These are phyloP conservation scores for Calidris pygmaea DNA, from an alignment of 2,113 vertebrate species.

Conservation along the genomic window DNA sequence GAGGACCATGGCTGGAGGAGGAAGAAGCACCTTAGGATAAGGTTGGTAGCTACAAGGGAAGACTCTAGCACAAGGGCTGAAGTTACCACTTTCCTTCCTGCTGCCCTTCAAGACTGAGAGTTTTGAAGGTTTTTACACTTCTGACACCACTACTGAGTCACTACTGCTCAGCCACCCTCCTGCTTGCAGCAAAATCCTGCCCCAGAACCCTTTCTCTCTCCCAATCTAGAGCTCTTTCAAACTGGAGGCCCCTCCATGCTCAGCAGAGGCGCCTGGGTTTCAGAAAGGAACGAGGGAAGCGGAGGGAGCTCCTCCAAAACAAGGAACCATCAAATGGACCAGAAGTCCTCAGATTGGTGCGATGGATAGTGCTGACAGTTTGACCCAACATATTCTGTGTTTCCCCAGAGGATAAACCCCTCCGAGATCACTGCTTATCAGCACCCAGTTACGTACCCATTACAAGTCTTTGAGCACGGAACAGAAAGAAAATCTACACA, in stretches of 20 bases:
- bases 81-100: not conserved
- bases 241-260: not conserved
- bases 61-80: not conserved
- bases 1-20: not conserved
- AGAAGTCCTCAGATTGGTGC: not conserved
- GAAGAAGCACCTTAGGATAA: not conserved
- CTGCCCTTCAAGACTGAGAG: not conserved
- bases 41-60: accelerated
- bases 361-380: not conserved
- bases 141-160: not conserved
- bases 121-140: not conserved
- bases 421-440: not conserved
- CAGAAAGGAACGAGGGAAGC: not conserved
- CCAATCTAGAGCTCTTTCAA: not conserved
- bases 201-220: not conserved
- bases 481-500: not conserved
- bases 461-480: not conserved
- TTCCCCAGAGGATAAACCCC: not conserved
- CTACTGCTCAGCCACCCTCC: not conserved
- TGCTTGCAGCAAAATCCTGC: not conserved
- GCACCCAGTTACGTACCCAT: not conserved
- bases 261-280: not conserved
- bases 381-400: not conserved
- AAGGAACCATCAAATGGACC: not conserved
- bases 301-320: not conserved